A percentile compares a stretch with the other conserved stretches of the same genome.
These are phyloP conservation scores for Chirona hameri DNA, from an alignment of 2,888 invertebrate species.

Conservation along the genomic window DNA sequence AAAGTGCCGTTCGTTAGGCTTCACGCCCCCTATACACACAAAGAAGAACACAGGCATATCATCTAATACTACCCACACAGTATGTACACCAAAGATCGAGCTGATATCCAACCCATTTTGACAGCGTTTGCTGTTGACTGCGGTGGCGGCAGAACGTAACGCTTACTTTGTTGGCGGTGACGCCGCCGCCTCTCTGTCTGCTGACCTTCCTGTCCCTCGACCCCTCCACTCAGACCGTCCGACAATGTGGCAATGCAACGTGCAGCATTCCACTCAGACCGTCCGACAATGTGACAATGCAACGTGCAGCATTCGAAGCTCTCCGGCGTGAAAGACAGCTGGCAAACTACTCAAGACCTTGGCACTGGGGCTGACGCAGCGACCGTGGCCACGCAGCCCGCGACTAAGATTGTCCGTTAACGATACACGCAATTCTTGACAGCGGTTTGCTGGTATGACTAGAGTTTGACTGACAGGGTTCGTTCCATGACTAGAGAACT, in stretches of 20 bases:
- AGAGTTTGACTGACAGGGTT: background rate
- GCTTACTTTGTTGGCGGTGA: background rate
- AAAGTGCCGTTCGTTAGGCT: background rate
- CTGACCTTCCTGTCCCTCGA: background rate
- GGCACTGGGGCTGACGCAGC: background rate
- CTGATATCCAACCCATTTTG: no score
- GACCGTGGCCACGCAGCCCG: background rate
- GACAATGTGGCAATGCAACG: background rate
- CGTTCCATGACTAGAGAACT: slow-evolving; percentile 8
- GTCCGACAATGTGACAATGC: background rate
- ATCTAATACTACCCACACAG: background rate
- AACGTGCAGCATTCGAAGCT: background rate
- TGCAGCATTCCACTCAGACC: background rate
- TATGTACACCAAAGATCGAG: background rate
- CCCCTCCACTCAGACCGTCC: background rate
- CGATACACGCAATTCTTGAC: background rate
- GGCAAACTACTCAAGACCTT: background rate
- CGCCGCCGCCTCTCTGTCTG: no score
- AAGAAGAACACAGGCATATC: background rate
- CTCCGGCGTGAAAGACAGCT: background rate
- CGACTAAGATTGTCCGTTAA: background rate
- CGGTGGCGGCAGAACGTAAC: no score
- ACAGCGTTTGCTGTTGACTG: background rate
- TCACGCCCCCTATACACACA: background rate
- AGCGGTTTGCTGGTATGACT: background rate